Evolutionary conservation across 2,797 vertebrate species (phyloP), one percentile per base, ranked within the genome.

Genomic region (Melanogrammus aeglefinus): DNA sequence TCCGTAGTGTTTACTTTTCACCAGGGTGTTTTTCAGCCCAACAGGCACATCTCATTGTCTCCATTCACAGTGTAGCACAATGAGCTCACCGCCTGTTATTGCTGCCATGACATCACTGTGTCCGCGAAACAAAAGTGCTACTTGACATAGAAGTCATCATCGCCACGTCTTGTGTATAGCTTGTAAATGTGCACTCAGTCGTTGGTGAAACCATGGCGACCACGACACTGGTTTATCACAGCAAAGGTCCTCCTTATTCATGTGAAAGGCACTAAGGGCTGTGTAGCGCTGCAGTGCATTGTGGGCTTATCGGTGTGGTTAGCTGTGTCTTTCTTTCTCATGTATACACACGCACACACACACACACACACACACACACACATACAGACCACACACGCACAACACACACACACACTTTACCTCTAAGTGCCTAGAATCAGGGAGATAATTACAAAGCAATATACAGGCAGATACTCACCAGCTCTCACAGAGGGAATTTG

Each of bases 371-470:
- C 29, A 31, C 29, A 31, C 31, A 77, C 13, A 66, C 38, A 74
- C 75, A 31, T 70, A 80, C 72, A 27, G 4, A 31, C 31, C 31
- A 31, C 31, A 31, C 31, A 31, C 31, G 31, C 31, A 31, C 31
- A 31, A 80, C 72, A 27, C 6, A 83, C 9, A 81, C 81, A 77
- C 79, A 80, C 81, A 87, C 86, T 88, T 90, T 81, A 83, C 82
- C 85, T 80, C 84, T 92, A 89, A 91, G 90, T 91, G 89, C 86
- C 6, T 87, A 91, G 88, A 91, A 93, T 91, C 84, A 80, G 78
- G 73, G 83, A 84, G 92, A 90, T 89, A 87, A 93, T 94, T 92
- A 91, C 91, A 93, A 92, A 93, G 91, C 91, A 91, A 92, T 90
- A 91, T 91, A 91, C 92, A 88, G 91, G 87, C 92, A 91, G 91